Base-by-base conservation (phyloP, 1,140 invertebrate genomes). In the Caerostris extrusa region DNA sequence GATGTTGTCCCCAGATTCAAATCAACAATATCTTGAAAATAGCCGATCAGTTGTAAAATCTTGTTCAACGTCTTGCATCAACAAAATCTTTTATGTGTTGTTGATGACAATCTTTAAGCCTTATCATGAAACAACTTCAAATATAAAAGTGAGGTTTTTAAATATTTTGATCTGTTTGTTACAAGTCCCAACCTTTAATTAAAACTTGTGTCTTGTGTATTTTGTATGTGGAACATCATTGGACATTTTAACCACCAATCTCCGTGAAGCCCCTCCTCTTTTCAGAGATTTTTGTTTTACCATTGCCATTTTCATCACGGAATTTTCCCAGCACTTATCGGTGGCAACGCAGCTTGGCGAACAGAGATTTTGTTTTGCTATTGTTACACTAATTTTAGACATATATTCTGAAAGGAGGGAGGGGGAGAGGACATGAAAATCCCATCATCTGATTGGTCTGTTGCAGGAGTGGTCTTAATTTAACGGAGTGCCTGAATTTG, bases 391-490 rank as follows among this genome's bases (percentile, higher is more conserved):
- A 92, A 92, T 92, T 92, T 92, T 19, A 17, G 19, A 85, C 34
- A 34, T 34, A 34, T 34, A 34, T 34, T 34, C 64, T 67, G 12
- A 14, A 14, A 67, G 64, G 3, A 82, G 8, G 7, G 4, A 8
- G 50, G 56, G n/a, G n/a, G n/a, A n/a, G 58, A n/a, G 82, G 82
- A 19, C 10, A 5, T 53, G 77, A 82, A 82, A 19, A 12, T 5
- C 17, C 82, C 12, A 17, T 88, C 67, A 53, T n/a, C 55, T 91
- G 90, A 10, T 17, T n/a, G 71, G 55, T 19, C 34, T 5, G 61
- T 34, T 58, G 34, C 50, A 82, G 55, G 61, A 19, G 60, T 34
- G 19, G 58, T 61, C 85, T 93, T 93, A 88, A 93, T 93, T 93
- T 93, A 93, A 19, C 34, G 85, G 64, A 93, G 85, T 93, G 92